Percentiles rank a stretch among this genome's conserved stretches.
Evolutionary conservation across 2,797 vertebrate genomes (phyloP).

Genomic region (Cuculus canorus): DNA sequence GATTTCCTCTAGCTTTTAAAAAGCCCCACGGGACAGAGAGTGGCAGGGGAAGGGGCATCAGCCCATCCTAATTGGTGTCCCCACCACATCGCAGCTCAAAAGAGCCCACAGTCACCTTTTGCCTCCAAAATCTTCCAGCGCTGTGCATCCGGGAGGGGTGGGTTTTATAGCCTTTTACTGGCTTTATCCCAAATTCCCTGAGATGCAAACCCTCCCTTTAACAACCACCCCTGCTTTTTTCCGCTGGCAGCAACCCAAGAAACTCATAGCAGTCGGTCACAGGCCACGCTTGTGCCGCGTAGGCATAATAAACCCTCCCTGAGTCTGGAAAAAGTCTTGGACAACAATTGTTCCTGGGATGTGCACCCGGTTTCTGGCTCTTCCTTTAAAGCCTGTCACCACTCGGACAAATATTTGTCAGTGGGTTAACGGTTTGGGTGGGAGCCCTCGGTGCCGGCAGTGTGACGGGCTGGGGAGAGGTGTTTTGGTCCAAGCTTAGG

Average conservation of each 20-base stretch:
- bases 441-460: not conserved
- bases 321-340: not conserved
- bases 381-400: not conserved
- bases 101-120: not conserved
- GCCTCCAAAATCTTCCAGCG: not conserved
- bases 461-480: fast-evolving
- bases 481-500: not conserved
- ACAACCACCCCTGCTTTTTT: not conserved
- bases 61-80: not conserved
- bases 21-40: not conserved
- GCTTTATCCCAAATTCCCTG: not conserved
- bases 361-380: not conserved
- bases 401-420: not conserved
- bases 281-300: not conserved
- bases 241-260: not conserved
- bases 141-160: not conserved
- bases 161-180: not conserved
- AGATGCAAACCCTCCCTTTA: not conserved
- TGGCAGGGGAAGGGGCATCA: not conserved
- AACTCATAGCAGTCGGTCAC: not conserved
- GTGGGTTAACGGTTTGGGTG: not conserved
- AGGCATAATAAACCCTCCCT: not conserved
- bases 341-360: fast-evolving
- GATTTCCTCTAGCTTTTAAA: conserved; percentile 31
- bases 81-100: not conserved